These are phyloP conservation scores for Pycnonotus jocosus DNA, from an alignment of 2,113 vertebrate species.

Conservation along the genomic window DNA sequence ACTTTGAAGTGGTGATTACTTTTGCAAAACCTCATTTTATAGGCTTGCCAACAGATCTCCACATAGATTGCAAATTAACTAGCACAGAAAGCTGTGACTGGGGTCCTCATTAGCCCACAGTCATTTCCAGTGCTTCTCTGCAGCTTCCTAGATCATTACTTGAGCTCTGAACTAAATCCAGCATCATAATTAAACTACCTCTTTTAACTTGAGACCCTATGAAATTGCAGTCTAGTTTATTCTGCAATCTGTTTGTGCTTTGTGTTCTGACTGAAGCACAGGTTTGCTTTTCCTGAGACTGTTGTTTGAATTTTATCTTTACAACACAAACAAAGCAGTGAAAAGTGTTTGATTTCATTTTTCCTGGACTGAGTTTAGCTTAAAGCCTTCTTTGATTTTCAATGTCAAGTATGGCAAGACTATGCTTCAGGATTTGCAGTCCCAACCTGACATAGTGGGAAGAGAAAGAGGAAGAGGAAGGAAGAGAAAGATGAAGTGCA, in stretches of 20 bases:
- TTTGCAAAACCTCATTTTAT: constrained; percentile 27
- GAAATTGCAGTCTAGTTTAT: not conserved
- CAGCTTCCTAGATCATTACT: constrained; percentile 29
- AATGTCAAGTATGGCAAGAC: not conserved
- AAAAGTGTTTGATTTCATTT: not conserved
- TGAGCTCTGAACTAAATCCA: constrained; percentile 15
- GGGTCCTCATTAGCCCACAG: constrained; percentile 28
- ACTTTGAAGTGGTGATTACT: constrained; percentile 44
- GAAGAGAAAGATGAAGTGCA: not conserved
- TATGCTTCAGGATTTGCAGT: not conserved
- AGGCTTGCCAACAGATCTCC: constrained; percentile 37
- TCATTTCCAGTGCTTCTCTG: not conserved
- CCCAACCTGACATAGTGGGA: not conserved
- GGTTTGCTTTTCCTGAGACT: not conserved
- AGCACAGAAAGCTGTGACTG: not conserved
- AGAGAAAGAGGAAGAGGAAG: not conserved
- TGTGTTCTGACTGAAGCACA: not conserved
- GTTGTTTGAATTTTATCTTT: not conserved
- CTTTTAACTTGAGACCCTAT: constrained; percentile 21
- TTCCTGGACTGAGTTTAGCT: not conserved
- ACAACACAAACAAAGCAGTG: not conserved
- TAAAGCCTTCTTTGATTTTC: not conserved
- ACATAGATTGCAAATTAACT: constrained; percentile 47
- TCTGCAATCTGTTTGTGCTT: constrained; percentile 22
- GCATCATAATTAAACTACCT: not conserved